A percentile compares a stretch with the other conserved stretches of the same genome.
Conservation (phyloP, 2,888 invertebrate genomes). For the Helobdella robusta region DNA sequence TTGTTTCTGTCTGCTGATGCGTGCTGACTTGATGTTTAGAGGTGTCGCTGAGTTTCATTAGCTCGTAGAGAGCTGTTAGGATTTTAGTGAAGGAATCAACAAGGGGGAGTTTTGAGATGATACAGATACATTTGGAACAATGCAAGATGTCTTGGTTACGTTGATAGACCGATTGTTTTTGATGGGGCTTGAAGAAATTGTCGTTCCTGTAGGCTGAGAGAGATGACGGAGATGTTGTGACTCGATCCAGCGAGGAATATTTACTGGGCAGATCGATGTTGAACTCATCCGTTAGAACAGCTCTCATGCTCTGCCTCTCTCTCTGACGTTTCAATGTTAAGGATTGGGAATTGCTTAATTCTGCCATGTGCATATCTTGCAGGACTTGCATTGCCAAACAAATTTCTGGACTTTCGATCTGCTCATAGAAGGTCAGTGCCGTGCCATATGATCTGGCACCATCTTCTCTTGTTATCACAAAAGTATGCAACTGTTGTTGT, state of each 20-base stretch:
- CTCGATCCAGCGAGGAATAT: neutral
- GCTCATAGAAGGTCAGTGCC: conserved; percentile 88
- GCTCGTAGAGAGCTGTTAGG: conserved; percentile 42
- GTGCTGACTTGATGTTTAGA: neutral
- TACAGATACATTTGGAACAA: conserved; percentile 86
- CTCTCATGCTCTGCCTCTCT: neutral
- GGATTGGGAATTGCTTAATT: conserved; percentile 38
- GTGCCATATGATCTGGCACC: conserved; percentile 88
- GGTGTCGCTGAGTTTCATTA: conserved; percentile 30
- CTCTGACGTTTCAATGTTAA: conserved; percentile 48
- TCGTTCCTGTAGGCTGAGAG: conserved; percentile 41
- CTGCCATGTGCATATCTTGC: conserved; percentile 58
- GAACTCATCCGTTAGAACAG: neutral
- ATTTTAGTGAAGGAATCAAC: conserved; percentile 39
- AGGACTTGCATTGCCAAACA: conserved; percentile 90
- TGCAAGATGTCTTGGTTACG: conserved; percentile 83
- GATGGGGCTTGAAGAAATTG: conserved; percentile 30
- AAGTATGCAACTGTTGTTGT: conserved; percentile 84
- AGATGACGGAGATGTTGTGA: neutral
- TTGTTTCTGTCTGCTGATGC: no score
- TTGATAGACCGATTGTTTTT: conserved; percentile 59
- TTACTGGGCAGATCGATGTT: no score
- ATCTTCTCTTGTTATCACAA: conserved; percentile 92
- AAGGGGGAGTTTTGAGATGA: conserved; percentile 82
- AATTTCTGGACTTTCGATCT: conserved; percentile 80